Percentiles rank a stretch among this genome's conserved stretches.
phyloP scores from a whole-genome alignment of 2,888 invertebrate genomes.

The Miltochrista miniata region DNA sequence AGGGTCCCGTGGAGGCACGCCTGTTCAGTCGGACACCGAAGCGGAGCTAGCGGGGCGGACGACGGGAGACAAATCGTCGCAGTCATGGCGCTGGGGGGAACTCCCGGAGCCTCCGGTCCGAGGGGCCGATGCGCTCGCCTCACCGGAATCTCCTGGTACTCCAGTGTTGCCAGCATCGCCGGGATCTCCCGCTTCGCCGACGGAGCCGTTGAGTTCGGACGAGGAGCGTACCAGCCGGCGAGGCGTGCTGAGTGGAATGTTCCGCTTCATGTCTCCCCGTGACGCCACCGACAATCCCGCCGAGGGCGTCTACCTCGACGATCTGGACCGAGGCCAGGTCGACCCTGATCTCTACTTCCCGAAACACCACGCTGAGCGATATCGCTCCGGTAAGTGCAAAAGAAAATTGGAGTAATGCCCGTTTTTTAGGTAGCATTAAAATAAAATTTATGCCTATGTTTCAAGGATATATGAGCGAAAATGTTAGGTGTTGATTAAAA shows the following conservation, averaged over 20 bases:
- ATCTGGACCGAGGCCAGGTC: constrained; percentile 93
- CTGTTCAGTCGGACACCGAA: constrained; percentile 97
- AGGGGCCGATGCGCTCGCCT: constrained; percentile 44
- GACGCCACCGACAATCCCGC: constrained; percentile 77
- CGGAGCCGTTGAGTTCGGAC: constrained; percentile 76
- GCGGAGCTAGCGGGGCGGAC: constrained; percentile 87
- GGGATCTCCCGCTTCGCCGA: constrained; percentile 61
- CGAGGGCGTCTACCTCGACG: constrained; percentile 96
- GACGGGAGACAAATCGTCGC: constrained; percentile 79
- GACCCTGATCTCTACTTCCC: constrained; percentile 97
- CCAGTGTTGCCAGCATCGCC: constrained; percentile 57
- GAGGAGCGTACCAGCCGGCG: constrained; percentile 74
- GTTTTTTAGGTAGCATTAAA: background rate
- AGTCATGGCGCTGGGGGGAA: constrained; percentile 96
- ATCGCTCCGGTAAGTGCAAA: constrained; percentile 66
- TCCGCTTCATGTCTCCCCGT: constrained; percentile 91
- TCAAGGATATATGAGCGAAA: background rate
- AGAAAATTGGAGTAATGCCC: background rate
- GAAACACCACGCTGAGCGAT: constrained; percentile 85
- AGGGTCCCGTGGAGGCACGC: constrained; percentile 90
- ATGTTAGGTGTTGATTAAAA: background rate
- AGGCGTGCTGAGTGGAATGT: constrained; percentile 95
- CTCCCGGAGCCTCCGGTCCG: constrained; percentile 85
- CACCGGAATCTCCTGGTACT: constrained; percentile 49
- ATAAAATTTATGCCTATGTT: background rate